These are phyloP conservation scores for Deroplatys truncata DNA, from an alignment of 2,888 invertebrate species.

Conservation along the genomic window DNA sequence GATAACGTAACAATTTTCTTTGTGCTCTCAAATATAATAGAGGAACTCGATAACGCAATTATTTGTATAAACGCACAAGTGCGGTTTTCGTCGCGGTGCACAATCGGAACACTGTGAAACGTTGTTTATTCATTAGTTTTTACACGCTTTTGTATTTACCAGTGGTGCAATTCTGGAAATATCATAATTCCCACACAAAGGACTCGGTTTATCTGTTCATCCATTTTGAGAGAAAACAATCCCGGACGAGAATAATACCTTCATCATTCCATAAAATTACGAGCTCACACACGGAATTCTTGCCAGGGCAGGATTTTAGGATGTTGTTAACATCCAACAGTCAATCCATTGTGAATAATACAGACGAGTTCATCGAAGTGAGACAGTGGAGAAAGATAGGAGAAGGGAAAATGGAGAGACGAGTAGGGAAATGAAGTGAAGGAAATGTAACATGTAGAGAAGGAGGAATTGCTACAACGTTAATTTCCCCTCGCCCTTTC, in stretches of 20 bases:
- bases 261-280: neutral
- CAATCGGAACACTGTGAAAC: neutral
- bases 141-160: neutral
- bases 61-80: neutral
- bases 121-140: neutral
- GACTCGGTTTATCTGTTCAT: neutral
- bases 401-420: neutral
- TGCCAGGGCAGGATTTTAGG: neutral
- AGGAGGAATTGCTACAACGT: slow-evolving; percentile 2
- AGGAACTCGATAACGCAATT: neutral
- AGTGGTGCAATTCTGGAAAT: neutral
- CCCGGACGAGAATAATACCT: neutral
- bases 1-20: neutral
- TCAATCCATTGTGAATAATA: neutral
- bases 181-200: neutral
- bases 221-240: neutral
- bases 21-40: neutral
- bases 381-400: neutral
- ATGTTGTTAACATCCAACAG: neutral
- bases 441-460: neutral
- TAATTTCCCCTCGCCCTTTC: neutral
- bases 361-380: neutral
- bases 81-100: neutral
- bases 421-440: neutral
- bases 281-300: neutral